Conservation (phyloP, 2,113 vertebrate genomes). For the Mormyrus lacerda region DNA sequence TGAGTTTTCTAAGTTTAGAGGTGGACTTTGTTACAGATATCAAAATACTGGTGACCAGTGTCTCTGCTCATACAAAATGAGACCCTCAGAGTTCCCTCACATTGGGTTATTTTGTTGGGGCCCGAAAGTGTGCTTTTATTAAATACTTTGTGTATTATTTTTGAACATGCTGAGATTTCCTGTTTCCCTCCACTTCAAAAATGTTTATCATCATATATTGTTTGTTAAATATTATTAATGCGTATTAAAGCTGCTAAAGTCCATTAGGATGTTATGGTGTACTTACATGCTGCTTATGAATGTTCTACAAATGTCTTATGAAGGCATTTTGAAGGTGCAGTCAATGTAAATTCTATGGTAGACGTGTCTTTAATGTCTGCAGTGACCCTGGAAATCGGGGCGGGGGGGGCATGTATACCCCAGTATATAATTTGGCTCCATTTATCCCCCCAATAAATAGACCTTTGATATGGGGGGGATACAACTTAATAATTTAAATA, state of each 20-base stretch:
- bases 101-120: neutral
- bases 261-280: neutral
- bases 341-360: neutral
- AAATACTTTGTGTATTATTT: neutral
- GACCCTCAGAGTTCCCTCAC: neutral
- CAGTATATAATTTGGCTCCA: neutral
- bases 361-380: neutral
- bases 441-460: neutral
- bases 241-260: neutral
- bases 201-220: too few relatives aligned
- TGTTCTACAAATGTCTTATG: neutral
- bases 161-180: neutral
- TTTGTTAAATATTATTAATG: too few relatives aligned
- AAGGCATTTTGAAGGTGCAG: neutral
- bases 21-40: neutral
- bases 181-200: neutral
- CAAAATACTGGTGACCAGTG: neutral
- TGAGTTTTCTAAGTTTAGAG: neutral
- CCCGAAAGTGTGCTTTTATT: neutral
- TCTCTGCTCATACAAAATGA: neutral
- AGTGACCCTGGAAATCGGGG: neutral
- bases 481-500: too few relatives aligned
- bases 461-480: neutral
- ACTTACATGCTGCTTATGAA: neutral
- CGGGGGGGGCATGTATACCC: too few relatives aligned